Base-by-base conservation (phyloP, 2,797 vertebrate genomes). In the Peromyscus melanophrys region DNA sequence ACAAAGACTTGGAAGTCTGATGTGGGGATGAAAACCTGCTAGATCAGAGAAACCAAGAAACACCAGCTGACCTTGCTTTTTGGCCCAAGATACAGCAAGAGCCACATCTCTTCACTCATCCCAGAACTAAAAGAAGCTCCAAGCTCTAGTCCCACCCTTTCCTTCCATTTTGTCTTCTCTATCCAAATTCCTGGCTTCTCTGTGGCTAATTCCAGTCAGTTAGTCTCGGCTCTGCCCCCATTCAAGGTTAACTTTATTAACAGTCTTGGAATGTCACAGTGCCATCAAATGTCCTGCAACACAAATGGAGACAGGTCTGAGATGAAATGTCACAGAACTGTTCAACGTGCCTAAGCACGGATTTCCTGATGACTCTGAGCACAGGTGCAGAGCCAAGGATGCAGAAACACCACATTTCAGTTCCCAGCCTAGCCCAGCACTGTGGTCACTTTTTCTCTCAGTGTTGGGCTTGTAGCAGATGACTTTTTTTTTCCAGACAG, bases 251-350 rank as follows among this genome's bases (percentile, higher is more conserved):
- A 43, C 37, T 75, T 25, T 75, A 75, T 75, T 75, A 75, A 25
- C 37, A 5, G 23, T 23, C 71, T 75, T 75, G 71, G 37, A 43
- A 9, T 75, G 37, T 27, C 71, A 43, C 17, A 37, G 9, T 19
- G 17, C 69, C 69, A 71, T 37, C 71, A 43, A 25, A 40, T 43
- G 40, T 25, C 71, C 4, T 4, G 34, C 25, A 85, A 52, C n/a
- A 71, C 40, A 61, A 92, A 81, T 75, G n/a, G 37, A 97, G 84
- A 88, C 1, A 71, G 29, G 86, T 92, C 80, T 92, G 73, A 94
- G 67, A 92, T 95, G 84, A 96, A 86, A 90, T 90, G 78, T 90
- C 92, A 93, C 57, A 67, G 91, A 97, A 95, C 93, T 97, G 29
- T 94, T 96, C 46, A 55, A 34, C 57, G 61, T 73, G 94, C 75